Base-by-base conservation (phyloP, 1,140 invertebrate species). In the Hyles euphorbiae region DNA sequence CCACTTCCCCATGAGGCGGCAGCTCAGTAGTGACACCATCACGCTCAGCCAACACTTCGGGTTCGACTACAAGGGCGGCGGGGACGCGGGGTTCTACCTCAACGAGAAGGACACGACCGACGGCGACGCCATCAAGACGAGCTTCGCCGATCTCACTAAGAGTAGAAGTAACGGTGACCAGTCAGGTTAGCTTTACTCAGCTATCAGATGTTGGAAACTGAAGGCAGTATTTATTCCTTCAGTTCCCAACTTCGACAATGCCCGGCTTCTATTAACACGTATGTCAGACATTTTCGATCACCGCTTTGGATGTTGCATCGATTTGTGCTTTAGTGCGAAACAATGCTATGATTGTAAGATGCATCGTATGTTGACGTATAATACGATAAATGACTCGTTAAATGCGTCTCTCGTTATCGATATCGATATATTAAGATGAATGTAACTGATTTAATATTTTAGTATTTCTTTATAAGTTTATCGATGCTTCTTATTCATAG, bases 111-210 rank as follows among this genome's bases (percentile, higher is more conserved):
- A 92, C 59, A 74, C 76, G 3, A 86, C 81, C 3, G 91, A 91
- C 58, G 87, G 84, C 6, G 90, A 91, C 56, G 68, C 71, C n/a
- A 91, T 89, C n/a, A 93, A 93, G 67, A 91, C 92, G 0, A 94
- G 92, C 81, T 95, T 95, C 83, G 93, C 94, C 5, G 93, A 95
- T 72, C 78, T 95, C 7, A 91, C 90, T 34, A 93, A 89, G 68
- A 91, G 91, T 64, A 91, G 87, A 76, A 89, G 77, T 77, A 79
- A 91, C 72, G 69, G 92, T 81, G 77, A 93, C 52, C 88, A 89
- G 70, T 60, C 74, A 79, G 85, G 87, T 89, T 64, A 63, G 74
- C 74, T 8, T 2, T 10, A n/a, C 33, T 10, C 50, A 9, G 33
- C 33, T 52, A 34, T 52, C 3, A 3, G 50, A 22, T 8, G 48